Base-by-base conservation (phyloP, 2,888 invertebrate genomes). In the Tenodera sinensis region DNA sequence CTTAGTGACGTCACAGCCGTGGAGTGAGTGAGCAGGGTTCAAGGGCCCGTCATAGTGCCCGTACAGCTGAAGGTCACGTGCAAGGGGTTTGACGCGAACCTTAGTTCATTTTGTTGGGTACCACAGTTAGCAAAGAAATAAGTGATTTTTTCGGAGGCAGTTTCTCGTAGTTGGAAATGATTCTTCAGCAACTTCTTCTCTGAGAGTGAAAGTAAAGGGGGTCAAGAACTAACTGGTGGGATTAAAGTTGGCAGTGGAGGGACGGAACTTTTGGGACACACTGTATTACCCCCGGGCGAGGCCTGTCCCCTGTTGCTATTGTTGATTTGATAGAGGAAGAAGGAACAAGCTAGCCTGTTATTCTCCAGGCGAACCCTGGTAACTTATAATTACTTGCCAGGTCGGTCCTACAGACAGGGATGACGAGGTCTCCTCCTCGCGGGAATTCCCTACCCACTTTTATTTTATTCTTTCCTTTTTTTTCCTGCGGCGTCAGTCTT, bases 331-430 rank as follows among this genome's bases (percentile, higher is more conserved):
- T 71, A 71, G 54, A 42, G 42, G 42, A 42, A 34, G 34, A 54
- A 71, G 54, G 54, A 71, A 71, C 54, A 71, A 71, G 54, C 54
- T 71, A 71, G 20, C 54, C 54, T 71, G 54, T 71, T 71, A 71
- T 71, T 71, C 54, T 71, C 54, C 54, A 71, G 54, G 25, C 54
- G 54, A 71, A 71, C 54, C 54, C 71, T 71, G 27, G 30, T 28
- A 87, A 87, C 87, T 87, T 87, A 81, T 87, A 87, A 87, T 87
- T 87, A 87, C 87, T 87, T 87, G 87, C 87, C 42, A 83, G 82
- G 83, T 83, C 87, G 82, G 83, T 83, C 87, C 83, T 87, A 87
- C 82, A 83, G 87, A 87, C 87, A 87, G 87, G 42, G 82, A 25
- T 87, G 87, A 87, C 87, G 87, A 42, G 28, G n/a, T n/a, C n/a